phyloP scores from a whole-genome alignment of 2,113 vertebrate genomes.

The Bujurquina vittata region DNA sequence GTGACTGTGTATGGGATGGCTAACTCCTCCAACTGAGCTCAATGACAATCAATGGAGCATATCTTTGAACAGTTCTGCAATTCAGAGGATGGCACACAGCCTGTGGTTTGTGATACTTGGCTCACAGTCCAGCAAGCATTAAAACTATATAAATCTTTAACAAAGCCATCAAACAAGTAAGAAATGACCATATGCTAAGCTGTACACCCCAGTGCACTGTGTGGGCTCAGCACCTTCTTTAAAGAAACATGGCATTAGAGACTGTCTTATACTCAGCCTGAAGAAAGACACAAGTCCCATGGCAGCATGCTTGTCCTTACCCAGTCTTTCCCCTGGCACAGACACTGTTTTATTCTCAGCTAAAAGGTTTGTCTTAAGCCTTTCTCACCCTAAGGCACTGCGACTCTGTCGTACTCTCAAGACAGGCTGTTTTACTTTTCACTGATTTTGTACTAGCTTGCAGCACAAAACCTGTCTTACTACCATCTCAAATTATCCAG shows the following conservation, averaged over 20 bases:
- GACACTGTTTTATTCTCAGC: conserved; percentile 37
- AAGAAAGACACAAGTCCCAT: conserved; percentile 8
- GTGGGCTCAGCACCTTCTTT: conserved; percentile 19
- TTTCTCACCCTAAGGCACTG: conserved; percentile 24
- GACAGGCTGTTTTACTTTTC: conserved; percentile 21
- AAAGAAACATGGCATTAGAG: not conserved
- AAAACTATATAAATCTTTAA: conserved; percentile 43
- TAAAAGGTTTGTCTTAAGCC: conserved; percentile 26
- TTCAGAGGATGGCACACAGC: not conserved
- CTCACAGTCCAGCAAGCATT: conserved; percentile 1
- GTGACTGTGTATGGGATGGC: not conserved
- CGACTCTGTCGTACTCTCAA: conserved; percentile 26
- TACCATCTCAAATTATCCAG: conserved; percentile 35
- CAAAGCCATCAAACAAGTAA: conserved; percentile 31
- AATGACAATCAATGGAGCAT: conserved; percentile 7
- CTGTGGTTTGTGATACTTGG: conserved; percentile 27
- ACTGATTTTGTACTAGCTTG: conserved; percentile 15
- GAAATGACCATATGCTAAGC: conserved; percentile 36
- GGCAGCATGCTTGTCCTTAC: conserved; percentile 25
- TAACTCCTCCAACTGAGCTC: not conserved
- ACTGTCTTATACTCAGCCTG: conserved; percentile 9
- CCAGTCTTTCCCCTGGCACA: conserved; percentile 9
- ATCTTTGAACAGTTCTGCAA: conserved; percentile 24
- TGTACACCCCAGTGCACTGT: conserved; percentile 20
- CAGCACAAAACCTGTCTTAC: conserved; percentile 34